Conservation (phyloP, 2,113 vertebrate species). For the Corydoras maculifer region DNA sequence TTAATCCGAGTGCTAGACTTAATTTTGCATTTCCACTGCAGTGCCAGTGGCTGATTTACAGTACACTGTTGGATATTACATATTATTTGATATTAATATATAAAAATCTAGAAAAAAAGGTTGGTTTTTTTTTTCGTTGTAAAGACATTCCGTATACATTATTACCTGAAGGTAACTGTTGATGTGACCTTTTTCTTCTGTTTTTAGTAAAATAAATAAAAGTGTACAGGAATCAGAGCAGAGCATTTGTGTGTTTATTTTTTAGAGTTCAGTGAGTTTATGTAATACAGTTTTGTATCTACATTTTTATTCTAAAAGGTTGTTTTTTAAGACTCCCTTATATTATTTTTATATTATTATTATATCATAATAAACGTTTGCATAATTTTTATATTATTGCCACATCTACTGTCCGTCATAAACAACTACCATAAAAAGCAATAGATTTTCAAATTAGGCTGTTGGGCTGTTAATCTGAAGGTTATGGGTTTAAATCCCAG, state of each 20-base stretch:
- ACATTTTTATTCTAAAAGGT: background rate
- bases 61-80: slow-evolving; percentile 65
- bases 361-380: too few species aligned
- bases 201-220: slow-evolving; percentile 70
- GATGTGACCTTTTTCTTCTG: slow-evolving; percentile 60
- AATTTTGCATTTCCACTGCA: slow-evolving; percentile 54
- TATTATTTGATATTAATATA: slow-evolving; percentile 73
- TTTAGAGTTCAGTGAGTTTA: background rate
- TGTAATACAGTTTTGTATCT: background rate
- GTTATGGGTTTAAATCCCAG: too few species aligned
- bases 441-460: too few species aligned
- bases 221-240: slow-evolving; percentile 42
- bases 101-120: slow-evolving; percentile 66
- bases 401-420: too few species aligned
- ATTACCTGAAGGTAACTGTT: slow-evolving; percentile 66
- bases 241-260: background rate
- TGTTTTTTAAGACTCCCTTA: too few species aligned
- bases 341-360: too few species aligned
- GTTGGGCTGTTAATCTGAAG: too few species aligned
- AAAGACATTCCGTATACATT: slow-evolving; percentile 66
- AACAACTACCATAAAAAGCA: too few species aligned
- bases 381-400: too few species aligned
- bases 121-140: slow-evolving; percentile 68
- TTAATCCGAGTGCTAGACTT: too few species aligned
- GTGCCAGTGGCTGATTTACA: slow-evolving; percentile 61